These are phyloP conservation scores for Glaucidium brasilianum DNA, from an alignment of 2,113 vertebrate species.

Conservation along the genomic window DNA sequence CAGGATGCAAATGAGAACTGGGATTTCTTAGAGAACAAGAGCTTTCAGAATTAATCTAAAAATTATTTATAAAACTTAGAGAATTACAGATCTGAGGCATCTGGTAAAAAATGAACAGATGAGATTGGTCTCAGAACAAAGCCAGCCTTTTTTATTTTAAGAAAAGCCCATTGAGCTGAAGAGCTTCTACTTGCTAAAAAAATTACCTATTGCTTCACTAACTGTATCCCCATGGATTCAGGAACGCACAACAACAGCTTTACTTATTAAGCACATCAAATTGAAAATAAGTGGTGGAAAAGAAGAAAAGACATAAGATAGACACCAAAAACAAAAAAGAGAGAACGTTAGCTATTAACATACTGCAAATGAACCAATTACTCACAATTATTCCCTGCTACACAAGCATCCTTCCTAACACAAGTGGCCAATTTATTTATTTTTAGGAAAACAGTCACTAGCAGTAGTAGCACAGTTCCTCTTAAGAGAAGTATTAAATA, in stretches of 20 bases:
- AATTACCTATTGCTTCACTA: background rate
- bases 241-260: background rate
- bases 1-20: background rate
- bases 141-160: background rate
- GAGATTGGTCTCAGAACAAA: background rate
- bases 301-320: background rate
- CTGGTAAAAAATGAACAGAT: background rate
- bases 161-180: background rate
- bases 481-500: background rate
- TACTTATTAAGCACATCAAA: background rate
- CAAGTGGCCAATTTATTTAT: background rate
- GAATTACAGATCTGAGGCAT: background rate
- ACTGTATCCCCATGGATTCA: background rate
- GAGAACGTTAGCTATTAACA: background rate
- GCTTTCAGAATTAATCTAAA: background rate
- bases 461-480: background rate
- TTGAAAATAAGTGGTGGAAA: background rate
- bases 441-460: background rate
- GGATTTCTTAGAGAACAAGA: fast-evolving
- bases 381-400: background rate
- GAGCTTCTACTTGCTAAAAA: background rate
- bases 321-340: background rate
- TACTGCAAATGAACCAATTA: background rate
- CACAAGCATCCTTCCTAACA: background rate
- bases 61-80: fast-evolving